Evolutionary conservation across 2,888 invertebrate species (phyloP), one percentile per base, ranked within the genome.

Genomic region (Pedicia rivosa): DNA sequence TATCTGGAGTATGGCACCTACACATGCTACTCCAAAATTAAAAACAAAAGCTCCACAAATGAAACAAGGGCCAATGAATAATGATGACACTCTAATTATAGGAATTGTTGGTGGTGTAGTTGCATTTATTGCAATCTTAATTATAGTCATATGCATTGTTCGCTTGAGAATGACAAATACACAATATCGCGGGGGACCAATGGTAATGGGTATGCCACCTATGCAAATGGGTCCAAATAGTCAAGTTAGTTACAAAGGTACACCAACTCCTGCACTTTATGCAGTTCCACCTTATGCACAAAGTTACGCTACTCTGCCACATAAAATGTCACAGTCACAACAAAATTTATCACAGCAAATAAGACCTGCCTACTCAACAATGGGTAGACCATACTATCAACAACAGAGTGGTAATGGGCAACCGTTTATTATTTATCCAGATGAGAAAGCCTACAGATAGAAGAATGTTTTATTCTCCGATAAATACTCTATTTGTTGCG

Each of bases 101-200:
- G 87, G 87, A n/a, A 90, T 91, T 45, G 88, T 90, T 0, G 88
- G 88, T 1, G 88, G 90, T 2, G 88, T 90, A 2, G 87, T 91
- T 1, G 86, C 83, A 2, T 86, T 91, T 53, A 87, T 91, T 45
- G 82, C 82, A 9, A 80, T 90, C 43, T 67, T 90, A 37, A 81
- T 90, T 24, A 78, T 90, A 19, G 76, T 78, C n/a, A 87, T 87
- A 46, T 91, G 90, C 52, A 81, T 90, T 27, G 80, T 88, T 22
- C 69, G 88, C 12, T 57, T 83, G 50, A 65, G 78, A 42, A 73
- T 80, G 73, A 70, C 74, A 26, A 70, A 66, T 8, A 66, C 67
- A 0, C 77, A 77, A 30, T 79, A 78, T 45, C 67, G 76, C 43
- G 75, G 73, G 38, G 74, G 70, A n/a, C 75, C 78, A 1, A 55